Evolutionary conservation across 2,797 vertebrate genomes (phyloP).

Genomic region (Falco columbarius): DNA sequence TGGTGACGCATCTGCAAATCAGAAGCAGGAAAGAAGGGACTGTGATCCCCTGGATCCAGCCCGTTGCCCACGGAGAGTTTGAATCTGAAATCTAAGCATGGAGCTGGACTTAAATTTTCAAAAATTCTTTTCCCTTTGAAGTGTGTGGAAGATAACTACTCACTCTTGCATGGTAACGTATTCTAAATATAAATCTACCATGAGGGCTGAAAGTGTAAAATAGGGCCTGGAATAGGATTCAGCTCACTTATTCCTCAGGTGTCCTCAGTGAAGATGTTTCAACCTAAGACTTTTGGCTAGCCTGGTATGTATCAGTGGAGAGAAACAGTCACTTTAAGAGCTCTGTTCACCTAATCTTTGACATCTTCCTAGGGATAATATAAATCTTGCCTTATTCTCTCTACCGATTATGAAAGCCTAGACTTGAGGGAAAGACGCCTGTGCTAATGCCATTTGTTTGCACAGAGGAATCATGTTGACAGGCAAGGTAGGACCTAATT

Average conservation of each 20-base stretch:
- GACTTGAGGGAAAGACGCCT: not conserved
- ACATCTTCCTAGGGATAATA: not conserved
- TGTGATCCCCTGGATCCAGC: not conserved
- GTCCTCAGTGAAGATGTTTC: not conserved
- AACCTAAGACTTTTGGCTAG: not conserved
- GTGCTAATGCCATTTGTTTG: not conserved
- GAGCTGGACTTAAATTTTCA: not conserved
- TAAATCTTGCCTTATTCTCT: not conserved
- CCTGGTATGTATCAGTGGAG: not conserved
- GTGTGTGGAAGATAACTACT: not conserved
- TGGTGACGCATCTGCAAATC: slow-evolving; percentile 25
- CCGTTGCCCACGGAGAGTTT: not conserved
- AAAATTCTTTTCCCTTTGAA: not conserved
- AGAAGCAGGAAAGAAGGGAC: slow-evolving; percentile 1
- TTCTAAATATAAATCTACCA: not conserved
- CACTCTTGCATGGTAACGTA: not conserved
- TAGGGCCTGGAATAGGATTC: not conserved
- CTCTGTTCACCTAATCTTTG: not conserved
- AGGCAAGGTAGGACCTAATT: not conserved
- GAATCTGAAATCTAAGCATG: not conserved
- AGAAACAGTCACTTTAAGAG: not conserved
- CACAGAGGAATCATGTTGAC: not conserved
- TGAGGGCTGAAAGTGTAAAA: not conserved
- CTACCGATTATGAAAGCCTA: not conserved
- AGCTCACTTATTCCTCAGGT: not conserved